Conservation (phyloP, 1,140 invertebrate genomes). For the Nasonia vitripennis region DNA sequence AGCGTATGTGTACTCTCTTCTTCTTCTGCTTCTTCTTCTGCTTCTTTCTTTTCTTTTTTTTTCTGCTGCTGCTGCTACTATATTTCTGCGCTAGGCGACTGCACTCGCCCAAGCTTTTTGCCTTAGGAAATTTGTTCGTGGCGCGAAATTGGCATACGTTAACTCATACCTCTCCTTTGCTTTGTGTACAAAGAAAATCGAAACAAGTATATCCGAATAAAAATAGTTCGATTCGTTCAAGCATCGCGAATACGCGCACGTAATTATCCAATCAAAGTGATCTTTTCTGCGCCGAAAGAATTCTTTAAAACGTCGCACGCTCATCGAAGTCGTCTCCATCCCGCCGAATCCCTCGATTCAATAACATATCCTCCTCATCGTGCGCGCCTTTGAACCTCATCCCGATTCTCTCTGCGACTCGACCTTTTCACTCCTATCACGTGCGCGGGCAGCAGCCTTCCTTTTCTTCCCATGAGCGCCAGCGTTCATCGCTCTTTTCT, state of each 20-base stretch:
- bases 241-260: no score
- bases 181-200: no score
- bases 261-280: no score
- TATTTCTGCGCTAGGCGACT: conserved; percentile 4
- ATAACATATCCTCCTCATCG: background rate
- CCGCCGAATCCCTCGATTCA: background rate
- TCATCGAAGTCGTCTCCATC: no score
- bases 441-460: background rate
- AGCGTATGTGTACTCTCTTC: conserved; percentile 35
- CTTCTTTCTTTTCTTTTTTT: conserved; percentile 39
- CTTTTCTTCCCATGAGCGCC: background rate
- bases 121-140: no score
- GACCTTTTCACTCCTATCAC: conserved; percentile 7
- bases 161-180: no score
- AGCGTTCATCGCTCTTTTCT: background rate
- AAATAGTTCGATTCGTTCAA: no score
- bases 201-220: no score
- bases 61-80: conserved; percentile 40
- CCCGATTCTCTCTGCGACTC: background rate
- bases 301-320: no score
- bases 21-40: conserved; percentile 52
- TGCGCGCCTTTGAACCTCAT: background rate
- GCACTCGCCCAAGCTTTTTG: no score
- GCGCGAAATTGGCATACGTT: no score
- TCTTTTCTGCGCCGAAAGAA: no score